Base-by-base conservation (phyloP, 53 echinoderm and acorn worm genomes). In the Mesocentrotus franciscanus region DNA sequence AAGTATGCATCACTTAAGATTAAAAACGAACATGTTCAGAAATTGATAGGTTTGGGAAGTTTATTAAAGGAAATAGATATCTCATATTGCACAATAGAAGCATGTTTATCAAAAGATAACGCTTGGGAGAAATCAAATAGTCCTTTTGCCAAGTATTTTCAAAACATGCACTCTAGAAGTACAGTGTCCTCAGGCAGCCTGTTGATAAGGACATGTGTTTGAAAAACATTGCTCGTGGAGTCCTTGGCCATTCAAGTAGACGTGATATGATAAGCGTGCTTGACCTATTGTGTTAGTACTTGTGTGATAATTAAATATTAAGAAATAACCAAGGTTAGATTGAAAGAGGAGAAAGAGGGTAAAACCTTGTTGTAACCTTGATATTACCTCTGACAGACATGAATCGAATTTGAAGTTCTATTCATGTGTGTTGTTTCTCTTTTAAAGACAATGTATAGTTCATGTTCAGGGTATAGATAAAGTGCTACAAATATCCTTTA, bases 241-340 rank as follows among this genome's bases (percentile, higher is more conserved):
- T 42, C 17, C 76, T 42, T 39, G 17, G 18, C 81, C 20, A 20
- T 17, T 39, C 81, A 81, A 81, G 42, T 81, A 42, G 81, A 81
- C 81, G 9, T 81, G 20, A 81, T 81, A 81, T 18, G 39, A 81
- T 81, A 81, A 81, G 42, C 33, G 8, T 36, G 81, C 81, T 22
- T 81, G 81, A 81, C 81, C 81, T 81, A 76, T 76, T 33, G 76
- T 76, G 33, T 76, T 76, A 81, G 81, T 18, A 42, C 22, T 4
- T 81, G 42, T 81, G 18, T 8, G 18, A 39, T 81, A 81, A 81
- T 81, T 81, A 42, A 81, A 81, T 39, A 81, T 81, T 81, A 42
- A 81, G 42, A 18, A 0, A 18, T 42, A 13, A 42, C 20, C 8
- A 39, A 81, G 81, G 81, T 39, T 42, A 27, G 36, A 16, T 81